A percentile compares a stretch with the other conserved stretches of the same genome.
These are phyloP conservation scores for Spheniscus humboldti DNA, from an alignment of 2,797 vertebrate genomes.

Conservation along the genomic window DNA sequence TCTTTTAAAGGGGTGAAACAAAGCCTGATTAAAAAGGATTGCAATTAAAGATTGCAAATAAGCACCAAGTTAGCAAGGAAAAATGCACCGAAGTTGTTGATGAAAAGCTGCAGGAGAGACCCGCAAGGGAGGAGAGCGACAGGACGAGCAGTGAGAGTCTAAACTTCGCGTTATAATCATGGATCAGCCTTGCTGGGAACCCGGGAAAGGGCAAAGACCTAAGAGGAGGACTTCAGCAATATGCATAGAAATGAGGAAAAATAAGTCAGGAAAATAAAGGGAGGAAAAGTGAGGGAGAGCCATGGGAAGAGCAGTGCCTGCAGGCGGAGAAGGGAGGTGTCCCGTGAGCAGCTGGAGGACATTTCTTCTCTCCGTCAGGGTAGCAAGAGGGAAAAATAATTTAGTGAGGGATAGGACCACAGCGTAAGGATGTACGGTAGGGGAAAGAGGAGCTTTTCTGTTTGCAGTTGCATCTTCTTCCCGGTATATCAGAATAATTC, in stretches of 20 bases:
- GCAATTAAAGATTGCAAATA: neutral
- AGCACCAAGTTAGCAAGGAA: neutral
- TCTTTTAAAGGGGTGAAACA: neutral
- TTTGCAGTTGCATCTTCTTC: neutral
- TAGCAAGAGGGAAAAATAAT: neutral
- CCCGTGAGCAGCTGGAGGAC: neutral
- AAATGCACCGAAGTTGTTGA: accelerated
- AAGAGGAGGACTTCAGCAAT: neutral
- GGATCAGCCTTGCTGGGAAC: neutral
- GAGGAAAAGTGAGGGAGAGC: neutral
- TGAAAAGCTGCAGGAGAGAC: neutral
- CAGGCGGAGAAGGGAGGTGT: neutral
- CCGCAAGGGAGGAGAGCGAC: neutral
- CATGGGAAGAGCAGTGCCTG: neutral
- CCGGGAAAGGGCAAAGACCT: accelerated
- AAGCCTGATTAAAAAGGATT: neutral
- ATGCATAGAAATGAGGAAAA: neutral
- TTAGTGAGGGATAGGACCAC: neutral
- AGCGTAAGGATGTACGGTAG: accelerated
- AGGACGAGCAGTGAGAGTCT: neutral
- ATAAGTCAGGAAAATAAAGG: neutral
- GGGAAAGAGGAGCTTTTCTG: neutral
- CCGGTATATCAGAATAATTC: neutral
- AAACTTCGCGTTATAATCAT: neutral
- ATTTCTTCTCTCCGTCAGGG: accelerated